Evolutionary conservation across 2,113 vertebrate species (phyloP).

Genomic region (Sebastes fasciatus): DNA sequence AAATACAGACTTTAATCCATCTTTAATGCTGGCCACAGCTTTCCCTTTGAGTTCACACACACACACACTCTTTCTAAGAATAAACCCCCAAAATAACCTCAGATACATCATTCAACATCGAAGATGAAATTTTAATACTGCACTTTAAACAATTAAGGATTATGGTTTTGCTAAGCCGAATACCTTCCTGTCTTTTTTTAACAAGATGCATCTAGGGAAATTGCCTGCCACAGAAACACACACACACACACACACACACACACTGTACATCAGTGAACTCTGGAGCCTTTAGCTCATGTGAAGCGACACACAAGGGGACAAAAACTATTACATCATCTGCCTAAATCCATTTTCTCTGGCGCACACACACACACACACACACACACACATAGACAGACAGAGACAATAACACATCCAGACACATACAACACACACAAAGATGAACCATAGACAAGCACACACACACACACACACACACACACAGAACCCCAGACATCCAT

Average conservation of each 20-base stretch:
- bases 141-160: slow-evolving; percentile 70
- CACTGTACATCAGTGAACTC: slow-evolving; percentile 24
- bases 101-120: background rate
- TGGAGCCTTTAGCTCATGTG: slow-evolving; percentile 43
- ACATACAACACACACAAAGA: slow-evolving; percentile 13
- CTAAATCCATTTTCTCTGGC: slow-evolving; percentile 50
- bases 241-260: slow-evolving; percentile 6
- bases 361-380: slow-evolving; percentile 10
- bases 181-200: slow-evolving; percentile 28
- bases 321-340: slow-evolving; percentile 62
- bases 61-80: slow-evolving; percentile 4
- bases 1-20: background rate
- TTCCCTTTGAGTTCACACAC: slow-evolving; percentile 5
- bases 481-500: background rate
- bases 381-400: slow-evolving; percentile 21
- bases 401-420: slow-evolving; percentile 15
- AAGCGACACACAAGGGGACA: slow-evolving; percentile 43
- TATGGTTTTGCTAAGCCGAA: slow-evolving; percentile 35
- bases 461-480: slow-evolving; percentile 2
- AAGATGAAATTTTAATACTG: slow-evolving; percentile 31
- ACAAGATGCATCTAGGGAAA: slow-evolving; percentile 36
- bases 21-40: background rate
- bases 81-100: slow-evolving; percentile 6
- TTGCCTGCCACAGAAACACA: background rate
- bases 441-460: background rate